Evolutionary conservation across 2,888 invertebrate species (phyloP).

Genomic region (Ennomos quercinarius): DNA sequence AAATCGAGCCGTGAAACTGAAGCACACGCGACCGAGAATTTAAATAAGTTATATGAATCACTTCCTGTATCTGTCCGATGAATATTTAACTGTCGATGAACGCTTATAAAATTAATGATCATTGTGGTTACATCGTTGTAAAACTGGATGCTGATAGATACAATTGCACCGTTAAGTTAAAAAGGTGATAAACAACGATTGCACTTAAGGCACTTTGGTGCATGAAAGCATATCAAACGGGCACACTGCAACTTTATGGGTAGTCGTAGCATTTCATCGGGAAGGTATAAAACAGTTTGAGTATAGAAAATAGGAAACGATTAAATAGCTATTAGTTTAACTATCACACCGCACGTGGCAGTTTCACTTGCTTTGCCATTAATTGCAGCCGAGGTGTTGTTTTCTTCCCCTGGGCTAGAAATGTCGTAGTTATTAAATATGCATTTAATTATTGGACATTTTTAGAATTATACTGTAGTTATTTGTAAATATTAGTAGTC

Average conservation of each 20-base stretch:
- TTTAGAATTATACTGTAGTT: no score
- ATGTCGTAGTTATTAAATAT: no score
- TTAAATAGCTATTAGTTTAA: conserved; percentile 12
- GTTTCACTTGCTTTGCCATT: conserved; percentile 1
- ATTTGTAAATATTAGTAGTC: no score
- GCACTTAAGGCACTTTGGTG: conserved; percentile 3
- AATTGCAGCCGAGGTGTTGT: conserved; percentile 4
- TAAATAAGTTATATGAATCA: conserved; percentile 36
- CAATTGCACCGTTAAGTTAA: conserved; percentile 15
- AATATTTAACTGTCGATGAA: conserved; percentile 26
- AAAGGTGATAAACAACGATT: conserved; percentile 7
- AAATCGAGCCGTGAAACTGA: conserved; percentile 38
- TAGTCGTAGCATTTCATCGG: neutral
- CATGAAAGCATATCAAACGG: conserved; percentile 2
- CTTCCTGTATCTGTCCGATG: conserved; percentile 33
- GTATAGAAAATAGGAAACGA: conserved; percentile 5
- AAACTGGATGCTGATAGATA: conserved; percentile 20
- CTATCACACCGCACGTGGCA: conserved; percentile 2
- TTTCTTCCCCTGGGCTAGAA: neutral
- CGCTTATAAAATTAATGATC: conserved; percentile 26
- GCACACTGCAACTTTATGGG: neutral
- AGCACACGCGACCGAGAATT: conserved; percentile 32
- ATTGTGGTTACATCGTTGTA: conserved; percentile 19
- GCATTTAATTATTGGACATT: no score
- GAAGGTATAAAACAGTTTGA: neutral